Base-by-base conservation (phyloP, 2,797 vertebrate genomes). In the Netta rufina region DNA sequence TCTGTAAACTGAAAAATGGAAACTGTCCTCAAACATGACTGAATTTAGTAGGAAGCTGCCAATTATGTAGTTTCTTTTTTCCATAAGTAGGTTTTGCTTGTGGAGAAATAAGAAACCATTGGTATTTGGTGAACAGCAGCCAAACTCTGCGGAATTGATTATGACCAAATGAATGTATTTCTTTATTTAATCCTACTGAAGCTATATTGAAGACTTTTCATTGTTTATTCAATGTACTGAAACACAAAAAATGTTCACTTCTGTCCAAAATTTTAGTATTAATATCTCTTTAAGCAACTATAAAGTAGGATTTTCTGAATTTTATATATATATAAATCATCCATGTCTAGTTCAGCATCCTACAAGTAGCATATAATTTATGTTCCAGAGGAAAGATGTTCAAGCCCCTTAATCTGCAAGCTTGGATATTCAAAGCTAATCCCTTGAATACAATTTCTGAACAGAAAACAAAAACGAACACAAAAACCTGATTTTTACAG, bases 31-130 rank as follows among this genome's bases (percentile, higher is more conserved):
- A 87, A 92, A 86, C 72, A 83, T 91, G 24, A 75, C 49, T 56
- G 71, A 89, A 51, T 70, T 83, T 84, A 93, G 90, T 56, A 95
- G 75, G 70, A 97, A 95, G 27, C 38, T 92, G 96, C 92, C 97
- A 96, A 94, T 96, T 97, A 92, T 90, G 89, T 92, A 95, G 85
- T 82, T 67, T 76, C 84, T 53, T 82, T 33, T 97, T 96, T 96
- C 96, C 96, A 41, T 95, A 97, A 97, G 92, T 90, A 90, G 96
- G 82, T 95, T 92, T 96, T 97, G 82, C 95, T 96, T 96, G 90
- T 95, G 93, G 96, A 96, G 96, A 97, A 98, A 97, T 75, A 96
- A 87, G 94, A 97, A 95, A 97, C 96, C 92, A 84, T 86, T 92
- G 96, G 96, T 97, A 97, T 97, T 96, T 90, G 94, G 64, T 58